phyloP scores from a whole-genome alignment of 1,140 invertebrate species.

The Temnothorax nylanderi region DNA sequence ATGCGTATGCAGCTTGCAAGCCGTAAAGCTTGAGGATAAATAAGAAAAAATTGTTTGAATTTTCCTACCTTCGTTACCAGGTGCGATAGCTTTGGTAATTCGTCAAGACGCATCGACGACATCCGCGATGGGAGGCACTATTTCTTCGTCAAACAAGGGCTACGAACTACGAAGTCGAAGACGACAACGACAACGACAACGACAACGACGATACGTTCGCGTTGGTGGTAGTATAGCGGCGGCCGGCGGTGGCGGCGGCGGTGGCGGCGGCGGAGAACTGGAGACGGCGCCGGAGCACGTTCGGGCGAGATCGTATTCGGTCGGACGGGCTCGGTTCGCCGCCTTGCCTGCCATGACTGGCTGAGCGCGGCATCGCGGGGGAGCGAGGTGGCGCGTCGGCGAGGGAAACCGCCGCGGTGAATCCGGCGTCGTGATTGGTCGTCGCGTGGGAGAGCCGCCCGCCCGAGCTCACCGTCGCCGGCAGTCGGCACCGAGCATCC shows the following conservation, averaged over 20 bases:
- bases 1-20: neutral
- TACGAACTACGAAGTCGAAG: neutral
- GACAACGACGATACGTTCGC: neutral
- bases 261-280: neutral
- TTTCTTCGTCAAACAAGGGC: neutral
- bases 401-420: slow-evolving; percentile 74
- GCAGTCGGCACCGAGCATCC: slow-evolving; percentile 83
- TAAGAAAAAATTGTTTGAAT: slow-evolving; percentile 1
- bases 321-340: slow-evolving; percentile 76
- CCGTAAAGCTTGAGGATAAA: slow-evolving; percentile 7
- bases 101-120: neutral
- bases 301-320: slow-evolving; percentile 66
- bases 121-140: neutral
- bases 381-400: slow-evolving; percentile 66
- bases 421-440: slow-evolving; percentile 81
- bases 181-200: neutral
- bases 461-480: slow-evolving; percentile 78
- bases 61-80: neutral
- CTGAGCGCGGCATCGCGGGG: slow-evolving; percentile 65
- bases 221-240: neutral
- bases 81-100: neutral
- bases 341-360: slow-evolving; percentile 81
- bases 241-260: neutral
- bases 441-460: slow-evolving; percentile 84
- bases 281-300: neutral